phyloP scores from a whole-genome alignment of 2,797 vertebrate genomes.

The Silurus lanzhouensis region DNA sequence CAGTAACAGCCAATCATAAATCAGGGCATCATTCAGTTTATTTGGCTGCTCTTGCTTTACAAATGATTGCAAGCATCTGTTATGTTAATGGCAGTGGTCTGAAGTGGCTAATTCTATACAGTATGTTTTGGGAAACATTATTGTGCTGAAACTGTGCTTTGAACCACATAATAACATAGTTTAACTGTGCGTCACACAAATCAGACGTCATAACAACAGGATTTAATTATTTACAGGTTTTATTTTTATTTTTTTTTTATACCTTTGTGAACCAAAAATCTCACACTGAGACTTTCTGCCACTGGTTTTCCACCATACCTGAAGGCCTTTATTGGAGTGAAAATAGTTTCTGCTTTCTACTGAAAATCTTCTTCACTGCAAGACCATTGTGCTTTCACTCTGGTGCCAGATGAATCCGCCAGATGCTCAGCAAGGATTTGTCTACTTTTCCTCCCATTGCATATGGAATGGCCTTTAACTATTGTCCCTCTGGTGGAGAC shows the following conservation, averaged over 20 bases:
- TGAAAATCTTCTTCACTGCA: background rate
- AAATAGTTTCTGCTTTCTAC: background rate
- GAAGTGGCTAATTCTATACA: background rate
- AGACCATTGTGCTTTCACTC: background rate
- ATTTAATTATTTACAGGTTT: background rate
- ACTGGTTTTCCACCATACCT: background rate
- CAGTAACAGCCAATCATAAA: background rate
- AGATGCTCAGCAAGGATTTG: conserved; percentile 21
- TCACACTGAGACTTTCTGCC: background rate
- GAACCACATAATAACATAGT: background rate
- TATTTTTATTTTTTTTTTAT: background rate
- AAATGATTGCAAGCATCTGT: background rate
- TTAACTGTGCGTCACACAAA: background rate
- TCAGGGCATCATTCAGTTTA: background rate
- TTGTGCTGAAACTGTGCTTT: background rate
- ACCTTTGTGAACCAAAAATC: background rate
- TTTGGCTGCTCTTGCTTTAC: background rate
- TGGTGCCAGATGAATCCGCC: conserved; percentile 18
- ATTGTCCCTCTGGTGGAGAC: conserved; percentile 10
- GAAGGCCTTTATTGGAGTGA: background rate
- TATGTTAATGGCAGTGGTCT: background rate
- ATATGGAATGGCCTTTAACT: conserved; percentile 18
- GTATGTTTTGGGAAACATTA: background rate
- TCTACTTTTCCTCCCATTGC: background rate
- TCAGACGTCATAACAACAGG: background rate